Evolutionary conservation across 2,113 vertebrate species (phyloP).

Genomic region (Macaca mulatta): DNA sequence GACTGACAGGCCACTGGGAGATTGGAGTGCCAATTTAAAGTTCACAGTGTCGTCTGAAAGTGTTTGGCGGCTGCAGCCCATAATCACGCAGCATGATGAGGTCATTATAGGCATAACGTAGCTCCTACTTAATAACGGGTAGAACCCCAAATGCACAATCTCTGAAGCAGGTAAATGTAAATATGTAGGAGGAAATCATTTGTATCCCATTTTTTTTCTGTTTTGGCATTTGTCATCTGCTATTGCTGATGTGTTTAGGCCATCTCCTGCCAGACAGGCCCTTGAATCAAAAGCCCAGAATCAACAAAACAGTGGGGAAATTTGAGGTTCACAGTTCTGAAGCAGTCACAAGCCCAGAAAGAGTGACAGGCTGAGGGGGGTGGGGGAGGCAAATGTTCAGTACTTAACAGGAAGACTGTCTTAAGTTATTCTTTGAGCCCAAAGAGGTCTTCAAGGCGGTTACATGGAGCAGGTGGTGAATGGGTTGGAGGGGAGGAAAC

Average conservation of each 20-base stretch:
- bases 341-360: conserved; percentile 1
- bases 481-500: not conserved
- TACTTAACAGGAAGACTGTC: conserved; percentile 61
- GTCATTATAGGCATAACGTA: conserved; percentile 72
- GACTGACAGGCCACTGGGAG: conserved; percentile 86
- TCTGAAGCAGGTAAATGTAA: conserved; percentile 66
- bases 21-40: conserved; percentile 85
- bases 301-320: conserved; percentile 23
- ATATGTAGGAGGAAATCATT: conserved; percentile 59
- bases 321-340: not conserved
- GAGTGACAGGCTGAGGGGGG: not conserved
- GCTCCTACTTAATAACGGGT: conserved; percentile 70
- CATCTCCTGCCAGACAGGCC: conserved; percentile 56
- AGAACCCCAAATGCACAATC: not conserved
- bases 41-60: conserved; percentile 78
- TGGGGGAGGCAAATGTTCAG: not conserved
- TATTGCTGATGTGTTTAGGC: conserved; percentile 50
- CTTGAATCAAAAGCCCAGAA: conserved; percentile 56
- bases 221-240: conserved; percentile 9
- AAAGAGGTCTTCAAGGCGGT: conserved; percentile 38
- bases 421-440: conserved; percentile 51
- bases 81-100: conserved; percentile 81
- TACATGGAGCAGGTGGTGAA: conserved; percentile 47
- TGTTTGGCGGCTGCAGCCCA: conserved; percentile 69
- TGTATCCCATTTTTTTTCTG: not conserved